Base-by-base conservation (phyloP, 1,140 invertebrate genomes). In the Diorhabda elongata region DNA sequence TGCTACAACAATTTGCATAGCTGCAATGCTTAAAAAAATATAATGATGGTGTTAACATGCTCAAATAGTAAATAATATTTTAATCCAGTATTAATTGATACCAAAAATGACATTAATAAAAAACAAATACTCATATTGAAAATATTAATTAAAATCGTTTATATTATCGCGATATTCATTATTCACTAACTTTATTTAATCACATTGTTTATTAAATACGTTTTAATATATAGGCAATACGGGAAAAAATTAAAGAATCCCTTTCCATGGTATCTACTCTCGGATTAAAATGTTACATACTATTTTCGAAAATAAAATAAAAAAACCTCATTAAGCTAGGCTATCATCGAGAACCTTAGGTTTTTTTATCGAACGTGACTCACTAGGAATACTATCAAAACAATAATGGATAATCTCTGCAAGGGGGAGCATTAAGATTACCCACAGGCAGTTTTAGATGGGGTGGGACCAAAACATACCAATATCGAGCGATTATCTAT, bases 391-490 rank as follows among this genome's bases (percentile, higher is more conserved):
- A 52, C 4, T 63, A 9, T 64, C n/a, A 41, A 41, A 64, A 64
- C 45, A 64, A 64, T 64, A 56, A 11, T 62, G 11, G 42, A 11
- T 11, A n/a, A n/a, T 56, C 63, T 44, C 44, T 47, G 26, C 44
- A 47, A 64, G 63, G 63, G 63, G 45, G 47, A 64, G 63, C 63
- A 64, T 64, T 64, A 44, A 52, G n/a, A 65, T 68, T 52, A 66
- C 69, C 71, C 71, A 73, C 63, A 68, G 67, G 69, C 61, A 70
- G 71, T 59, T 61, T 68, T 26, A 43, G 61, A 68, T 75, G 77
- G 78, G 76, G 78, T 78, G 78, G 78, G 73, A 77, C 75, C 75
- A 71, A 73, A 72, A 67, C 57, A 69, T 44, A 69, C 60, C 47
- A 52, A 70, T 64, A 70, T 69, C 64, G 58, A 69, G 64, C 62